A percentile compares a stretch with the other conserved stretches of the same genome.
Evolutionary conservation across 2,797 vertebrate genomes (phyloP).

Genomic region (Borostomias antarcticus): DNA sequence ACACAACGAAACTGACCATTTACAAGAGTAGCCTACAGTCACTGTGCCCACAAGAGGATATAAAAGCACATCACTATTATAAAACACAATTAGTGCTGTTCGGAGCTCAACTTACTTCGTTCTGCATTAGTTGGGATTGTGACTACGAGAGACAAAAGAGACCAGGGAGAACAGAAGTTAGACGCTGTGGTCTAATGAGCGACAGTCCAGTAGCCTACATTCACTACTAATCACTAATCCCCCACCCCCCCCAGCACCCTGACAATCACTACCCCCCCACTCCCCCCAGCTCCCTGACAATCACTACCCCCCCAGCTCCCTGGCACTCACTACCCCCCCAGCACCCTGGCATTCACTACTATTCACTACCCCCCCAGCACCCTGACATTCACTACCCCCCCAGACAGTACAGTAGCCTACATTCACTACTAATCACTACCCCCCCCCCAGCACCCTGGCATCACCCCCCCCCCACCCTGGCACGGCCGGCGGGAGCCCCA

Average conservation of each 20-base stretch:
- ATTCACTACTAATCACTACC: conserved; percentile 8
- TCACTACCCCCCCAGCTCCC: no score
- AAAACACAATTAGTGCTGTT: background rate
- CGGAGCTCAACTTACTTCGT: conserved; percentile 80
- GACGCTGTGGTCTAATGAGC: conserved; percentile 11
- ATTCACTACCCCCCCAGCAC: conserved; percentile 61
- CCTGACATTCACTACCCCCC: conserved; percentile 55
- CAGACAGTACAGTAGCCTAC: conserved; percentile 37
- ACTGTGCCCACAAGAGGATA: background rate
- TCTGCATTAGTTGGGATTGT: conserved; percentile 87
- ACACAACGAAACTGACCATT: no score
- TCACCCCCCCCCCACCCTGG: no score
- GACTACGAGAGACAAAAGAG: conserved; percentile 72
- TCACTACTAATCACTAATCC: conserved; percentile 3
- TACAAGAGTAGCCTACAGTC: no score
- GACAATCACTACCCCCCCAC: no score
- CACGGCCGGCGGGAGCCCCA: conserved; percentile 67
- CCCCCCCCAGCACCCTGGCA: conserved; percentile 18
- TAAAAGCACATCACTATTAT: background rate
- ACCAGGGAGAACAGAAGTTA: conserved; percentile 13
- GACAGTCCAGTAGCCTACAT: conserved; percentile 33
- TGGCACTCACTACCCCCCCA: conserved; percentile 55
- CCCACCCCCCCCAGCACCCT: conserved; percentile 15
- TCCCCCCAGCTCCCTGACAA: no score
- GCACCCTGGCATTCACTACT: conserved; percentile 41